These are phyloP conservation scores for Petromus typicus DNA, from an alignment of 2,113 vertebrate genomes.

Conservation along the genomic window DNA sequence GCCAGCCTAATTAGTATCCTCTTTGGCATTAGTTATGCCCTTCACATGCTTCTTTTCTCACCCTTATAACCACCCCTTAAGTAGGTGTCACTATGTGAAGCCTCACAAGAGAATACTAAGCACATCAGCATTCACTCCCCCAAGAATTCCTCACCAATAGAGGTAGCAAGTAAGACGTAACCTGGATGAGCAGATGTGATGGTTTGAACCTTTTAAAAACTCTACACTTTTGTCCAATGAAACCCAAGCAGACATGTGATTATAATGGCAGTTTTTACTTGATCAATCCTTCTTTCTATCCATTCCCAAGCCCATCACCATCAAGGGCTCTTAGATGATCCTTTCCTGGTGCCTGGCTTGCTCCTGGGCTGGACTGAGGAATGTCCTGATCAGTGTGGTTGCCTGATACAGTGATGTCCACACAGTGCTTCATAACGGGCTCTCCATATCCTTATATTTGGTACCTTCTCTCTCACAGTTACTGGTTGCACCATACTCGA, in stretches of 20 bases:
- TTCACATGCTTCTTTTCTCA: too few relatives aligned
- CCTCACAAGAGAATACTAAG: background rate
- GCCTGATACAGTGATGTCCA: background rate
- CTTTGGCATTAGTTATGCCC: background rate
- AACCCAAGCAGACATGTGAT: background rate
- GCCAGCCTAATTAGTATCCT: background rate
- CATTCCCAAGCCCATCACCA: background rate
- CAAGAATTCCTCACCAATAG: background rate
- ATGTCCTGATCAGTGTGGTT: background rate
- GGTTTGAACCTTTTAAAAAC: background rate
- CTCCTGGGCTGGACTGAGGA: background rate
- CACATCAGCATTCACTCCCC: background rate
- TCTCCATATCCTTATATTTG: fast-evolving
- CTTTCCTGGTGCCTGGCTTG: background rate
- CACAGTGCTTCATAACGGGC: background rate
- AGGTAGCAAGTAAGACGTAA: background rate
- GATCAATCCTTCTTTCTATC: background rate
- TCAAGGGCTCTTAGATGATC: background rate
- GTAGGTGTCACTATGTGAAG: background rate
- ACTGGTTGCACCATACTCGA: fast-evolving
- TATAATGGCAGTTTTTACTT: background rate
- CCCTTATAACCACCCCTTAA: background rate
- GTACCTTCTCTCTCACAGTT: background rate
- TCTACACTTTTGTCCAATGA: background rate
- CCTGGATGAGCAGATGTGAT: background rate